Evolutionary conservation across 2,113 vertebrate genomes (phyloP).

Genomic region (Calidris pugnax): DNA sequence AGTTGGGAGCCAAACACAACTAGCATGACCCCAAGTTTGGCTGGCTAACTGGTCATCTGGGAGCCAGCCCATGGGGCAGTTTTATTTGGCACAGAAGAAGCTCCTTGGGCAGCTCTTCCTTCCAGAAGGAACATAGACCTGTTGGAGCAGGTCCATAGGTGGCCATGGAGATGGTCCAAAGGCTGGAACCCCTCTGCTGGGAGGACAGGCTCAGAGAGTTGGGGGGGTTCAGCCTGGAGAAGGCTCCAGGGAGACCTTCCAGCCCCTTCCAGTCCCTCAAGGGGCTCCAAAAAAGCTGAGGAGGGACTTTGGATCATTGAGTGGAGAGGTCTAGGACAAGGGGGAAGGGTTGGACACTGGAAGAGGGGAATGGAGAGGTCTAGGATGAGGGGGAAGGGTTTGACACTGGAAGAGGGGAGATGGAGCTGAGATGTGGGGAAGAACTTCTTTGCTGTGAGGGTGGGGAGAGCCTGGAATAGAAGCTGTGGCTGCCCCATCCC

Average conservation of each 20-base stretch:
- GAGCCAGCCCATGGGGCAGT: neutral
- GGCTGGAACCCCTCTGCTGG: neutral
- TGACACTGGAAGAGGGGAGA: neutral
- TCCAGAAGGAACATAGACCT: neutral
- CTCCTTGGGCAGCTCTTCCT: neutral
- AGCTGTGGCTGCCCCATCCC: neutral
- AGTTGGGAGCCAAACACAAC: neutral
- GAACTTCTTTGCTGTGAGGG: neutral
- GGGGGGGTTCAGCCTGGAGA: neutral
- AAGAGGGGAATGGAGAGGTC: too few species aligned
- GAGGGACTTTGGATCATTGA: neutral
- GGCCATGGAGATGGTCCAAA: neutral
- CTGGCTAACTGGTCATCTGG: neutral
- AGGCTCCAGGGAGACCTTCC: neutral
- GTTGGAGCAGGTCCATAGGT: neutral
- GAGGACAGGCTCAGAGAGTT: neutral
- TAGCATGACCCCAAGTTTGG: neutral
- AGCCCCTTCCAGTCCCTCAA: neutral
- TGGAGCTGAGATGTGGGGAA: neutral
- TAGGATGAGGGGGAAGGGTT: neutral
- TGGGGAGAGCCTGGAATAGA: neutral
- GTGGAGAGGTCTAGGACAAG: neutral
- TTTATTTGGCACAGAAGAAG: neutral
- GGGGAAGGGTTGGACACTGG: neutral
- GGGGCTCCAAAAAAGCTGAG: neutral